Base-by-base conservation (phyloP, 2,888 invertebrate genomes). In the Tridacna gigas region DNA sequence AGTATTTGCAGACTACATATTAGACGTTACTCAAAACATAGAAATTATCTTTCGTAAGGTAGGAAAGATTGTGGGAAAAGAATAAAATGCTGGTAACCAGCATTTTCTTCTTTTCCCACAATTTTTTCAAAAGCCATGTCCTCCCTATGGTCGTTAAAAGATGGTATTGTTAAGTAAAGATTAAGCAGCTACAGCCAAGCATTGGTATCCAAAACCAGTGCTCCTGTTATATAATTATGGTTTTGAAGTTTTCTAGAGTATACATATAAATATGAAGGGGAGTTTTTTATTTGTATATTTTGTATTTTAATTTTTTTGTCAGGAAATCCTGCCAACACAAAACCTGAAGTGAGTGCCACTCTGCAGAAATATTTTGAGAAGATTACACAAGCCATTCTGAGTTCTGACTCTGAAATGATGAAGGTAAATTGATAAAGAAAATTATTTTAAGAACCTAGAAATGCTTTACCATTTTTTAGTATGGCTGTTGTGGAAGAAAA, bases 321-420 rank as follows among this genome's bases (percentile, higher is more conserved):
- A 75, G 75, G 75, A 22, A 63, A 63, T 15, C 22, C 45, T 26
- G 61, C 25, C 45, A 74, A 74, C 37, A 48, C 20, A 83, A 89
- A 89, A 47, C 80, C 86, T 56, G 91, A 91, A 61, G 82, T 92
- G 9, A 90, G 92, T 47, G 89, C 91, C 28, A 90, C 91, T 56
- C 82, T 93, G 65, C 88, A 93, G 88, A 86, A 86, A 45, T 95
- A 94, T 83, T 94, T 93, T 89, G 92, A 94, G 75, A 91, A 91
- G 71, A 90, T 94, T 61, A 94, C 94, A 18, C 94, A 94, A 84
- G 93, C 94, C 45, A 92, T 94, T 69, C 88, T 95, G 9, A 91
- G 94, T 47, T 85, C 80, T 83, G 92, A 94, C 82, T 90, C 91
- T 22, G 92, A 94, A 79, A 83, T 93, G 47, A 93, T 93, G 87